phyloP scores from a whole-genome alignment of 2,797 vertebrate genomes.

The Enteromius anoplus region DNA sequence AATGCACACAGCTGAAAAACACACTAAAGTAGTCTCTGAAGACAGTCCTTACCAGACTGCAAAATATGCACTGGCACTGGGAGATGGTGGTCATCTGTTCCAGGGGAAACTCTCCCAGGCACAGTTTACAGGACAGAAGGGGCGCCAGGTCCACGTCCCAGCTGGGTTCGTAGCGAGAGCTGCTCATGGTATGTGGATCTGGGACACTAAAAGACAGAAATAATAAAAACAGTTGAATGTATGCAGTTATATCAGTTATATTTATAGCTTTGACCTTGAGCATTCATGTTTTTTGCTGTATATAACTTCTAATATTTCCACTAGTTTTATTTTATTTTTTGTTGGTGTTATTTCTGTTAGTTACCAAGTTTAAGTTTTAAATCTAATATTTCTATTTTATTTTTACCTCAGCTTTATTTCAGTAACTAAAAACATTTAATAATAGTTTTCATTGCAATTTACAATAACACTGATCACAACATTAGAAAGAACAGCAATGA shows the following conservation, averaged over 20 bases:
- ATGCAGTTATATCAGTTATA: background rate
- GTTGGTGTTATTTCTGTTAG: background rate
- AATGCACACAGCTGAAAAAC: background rate
- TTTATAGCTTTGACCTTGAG: too few relatives aligned
- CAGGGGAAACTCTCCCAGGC: conserved; percentile 84
- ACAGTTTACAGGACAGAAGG: conserved; percentile 86
- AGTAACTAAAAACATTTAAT: background rate
- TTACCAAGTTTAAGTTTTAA: background rate
- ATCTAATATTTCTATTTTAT: background rate
- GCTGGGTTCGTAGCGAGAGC: conserved; percentile 80
- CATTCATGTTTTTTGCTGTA: background rate
- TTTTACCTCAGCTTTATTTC: background rate
- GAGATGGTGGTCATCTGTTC: conserved; percentile 87
- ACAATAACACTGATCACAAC: background rate
- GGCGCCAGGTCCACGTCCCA: conserved; percentile 85
- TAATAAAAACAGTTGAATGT: background rate
- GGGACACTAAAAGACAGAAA: conserved; percentile 16
- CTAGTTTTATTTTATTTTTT: background rate
- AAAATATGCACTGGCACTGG: conserved; percentile 88
- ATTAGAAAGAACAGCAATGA: background rate
- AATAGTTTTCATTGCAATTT: background rate
- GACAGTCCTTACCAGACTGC: conserved; percentile 79
- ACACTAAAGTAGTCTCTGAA: background rate
- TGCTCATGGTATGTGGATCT: conserved; percentile 77
- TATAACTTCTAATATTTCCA: background rate